Evolutionary conservation across 2,888 invertebrate species (phyloP), one percentile per base, ranked within the genome.

Genomic region (Hyalella azteca): DNA sequence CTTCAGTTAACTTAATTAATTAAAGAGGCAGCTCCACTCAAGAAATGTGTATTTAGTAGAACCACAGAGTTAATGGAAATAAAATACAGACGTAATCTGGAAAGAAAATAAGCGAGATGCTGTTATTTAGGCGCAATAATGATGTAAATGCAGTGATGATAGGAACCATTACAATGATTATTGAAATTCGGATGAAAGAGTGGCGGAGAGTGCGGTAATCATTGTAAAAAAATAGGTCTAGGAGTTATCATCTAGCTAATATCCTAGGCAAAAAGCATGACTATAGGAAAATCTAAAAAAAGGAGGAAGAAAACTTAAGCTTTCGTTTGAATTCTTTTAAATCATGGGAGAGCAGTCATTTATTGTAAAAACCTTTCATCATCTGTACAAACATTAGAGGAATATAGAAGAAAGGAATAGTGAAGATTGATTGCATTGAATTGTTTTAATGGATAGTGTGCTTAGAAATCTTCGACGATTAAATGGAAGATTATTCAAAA

Each of bases 1-100:
- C n/a, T n/a, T n/a, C n/a, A n/a, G n/a, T n/a, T n/a, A n/a, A n/a
- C n/a, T n/a, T n/a, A 66, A 66, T 66, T 36, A 66, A 32, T 19
- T 32, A 66, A 36, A 66, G 66, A 66, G 66, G 66, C 66, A 66
- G 66, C 66, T 3, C 66, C 66, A 66, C 66, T 66, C 19, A n/a
- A 36, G 66, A 66, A 7, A 66, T 11, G 66, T 66, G 66, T 66
- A 15, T 66, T 66, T 66, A 66, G 36, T 66, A 29, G n/a, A 19
- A 66, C 19, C 2, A 36, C 29, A 36, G 36, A 13, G n/a, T n/a
- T 45, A 22, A 66, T 66, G 66, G 19, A 66, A 66, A 66, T 29
- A 36, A 66, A 7, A n/a, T 36, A 36, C 32, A 2, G 66, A 36
- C 13, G n/a, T 29, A 66, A 66, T 36, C 19, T 66, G 36, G 19